Conservation (phyloP, 1,140 invertebrate species). For the Branchinecta lindahli region DNA sequence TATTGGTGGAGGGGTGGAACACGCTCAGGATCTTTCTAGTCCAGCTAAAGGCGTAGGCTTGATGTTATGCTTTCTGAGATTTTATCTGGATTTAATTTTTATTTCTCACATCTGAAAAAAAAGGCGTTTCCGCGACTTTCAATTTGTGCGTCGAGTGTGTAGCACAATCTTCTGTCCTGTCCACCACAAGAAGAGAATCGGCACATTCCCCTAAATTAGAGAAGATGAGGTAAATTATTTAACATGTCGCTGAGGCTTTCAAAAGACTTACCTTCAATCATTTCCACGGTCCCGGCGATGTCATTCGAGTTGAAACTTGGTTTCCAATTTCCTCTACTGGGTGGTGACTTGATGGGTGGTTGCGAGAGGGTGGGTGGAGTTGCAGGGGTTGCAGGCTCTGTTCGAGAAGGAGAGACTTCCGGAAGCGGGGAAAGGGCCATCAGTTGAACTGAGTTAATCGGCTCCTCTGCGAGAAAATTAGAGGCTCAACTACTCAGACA, state of each 20-base stretch:
- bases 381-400: conserved; percentile 30
- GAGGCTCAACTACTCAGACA: too few species aligned
- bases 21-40: too few species aligned
- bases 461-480: conserved; percentile 42
- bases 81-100: background rate
- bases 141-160: too few species aligned
- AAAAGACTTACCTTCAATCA: conserved; percentile 51
- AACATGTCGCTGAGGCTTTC: background rate
- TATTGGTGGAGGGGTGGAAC: too few species aligned
- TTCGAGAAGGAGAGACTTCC: conserved; percentile 23
- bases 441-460: conserved; percentile 42
- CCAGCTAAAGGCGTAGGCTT: background rate
- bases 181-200: too few species aligned
- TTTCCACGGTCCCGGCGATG: conserved; percentile 65
- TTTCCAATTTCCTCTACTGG: conserved; percentile 59
- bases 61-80: background rate
- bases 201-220: too few species aligned
- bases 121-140: too few species aligned
- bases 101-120: background rate
- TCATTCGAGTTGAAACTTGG: conserved; percentile 62
- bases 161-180: too few species aligned
- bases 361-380: conserved; percentile 23
- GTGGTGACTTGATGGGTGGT: conserved; percentile 36
- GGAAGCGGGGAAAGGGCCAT: conserved; percentile 21
- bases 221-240: too few species aligned